Evolutionary conservation across 2,888 invertebrate species (phyloP).

Genomic region (Camponotus fellah): DNA sequence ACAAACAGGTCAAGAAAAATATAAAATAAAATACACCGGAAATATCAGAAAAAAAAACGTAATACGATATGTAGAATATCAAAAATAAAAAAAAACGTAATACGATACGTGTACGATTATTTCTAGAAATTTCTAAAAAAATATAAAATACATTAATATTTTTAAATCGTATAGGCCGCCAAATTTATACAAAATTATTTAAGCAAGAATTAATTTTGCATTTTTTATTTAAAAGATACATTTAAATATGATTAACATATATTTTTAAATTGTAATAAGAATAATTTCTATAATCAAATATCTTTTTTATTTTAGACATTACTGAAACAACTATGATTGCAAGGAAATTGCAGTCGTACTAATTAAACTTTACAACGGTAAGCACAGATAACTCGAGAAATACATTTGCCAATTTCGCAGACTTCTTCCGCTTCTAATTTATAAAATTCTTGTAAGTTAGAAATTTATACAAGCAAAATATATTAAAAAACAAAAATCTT

Average conservation of each 20-base stretch:
- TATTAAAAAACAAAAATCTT: neutral
- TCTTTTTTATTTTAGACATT: neutral
- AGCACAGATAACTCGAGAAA: neutral
- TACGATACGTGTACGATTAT: neutral
- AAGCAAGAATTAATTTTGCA: neutral
- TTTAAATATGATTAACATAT: conserved; percentile 1
- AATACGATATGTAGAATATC: neutral
- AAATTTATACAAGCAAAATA: neutral
- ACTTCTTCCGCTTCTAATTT: neutral
- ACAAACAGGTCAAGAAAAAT: conserved; percentile 4
- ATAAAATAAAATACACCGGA: neutral
- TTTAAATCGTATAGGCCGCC: neutral
- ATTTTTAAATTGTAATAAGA: neutral
- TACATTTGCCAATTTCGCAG: neutral
- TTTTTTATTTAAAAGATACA: neutral
- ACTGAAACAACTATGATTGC: neutral
- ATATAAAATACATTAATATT: neutral
- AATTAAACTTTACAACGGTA: neutral
- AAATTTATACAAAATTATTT: neutral
- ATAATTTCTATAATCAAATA: neutral
- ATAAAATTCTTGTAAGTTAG: neutral
- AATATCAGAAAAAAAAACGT: neutral
- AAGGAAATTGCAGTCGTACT: neutral
- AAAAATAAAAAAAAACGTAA: neutral
- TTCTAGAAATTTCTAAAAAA: neutral